Evolutionary conservation across 2,888 invertebrate species (phyloP), one percentile per base, ranked within the genome.

Genomic region (Macrophya alboannulata): DNA sequence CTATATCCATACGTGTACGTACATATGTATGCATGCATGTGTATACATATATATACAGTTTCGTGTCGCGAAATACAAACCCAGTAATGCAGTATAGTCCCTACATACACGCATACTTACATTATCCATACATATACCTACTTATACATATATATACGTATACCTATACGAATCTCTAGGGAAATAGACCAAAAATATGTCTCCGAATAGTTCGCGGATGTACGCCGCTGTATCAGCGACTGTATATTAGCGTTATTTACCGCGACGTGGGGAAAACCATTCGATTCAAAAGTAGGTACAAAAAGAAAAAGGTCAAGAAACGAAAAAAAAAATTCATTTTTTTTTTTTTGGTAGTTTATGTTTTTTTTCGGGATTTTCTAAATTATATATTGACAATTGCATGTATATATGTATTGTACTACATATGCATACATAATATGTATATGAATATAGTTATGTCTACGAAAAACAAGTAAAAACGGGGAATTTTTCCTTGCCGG

Each of bases 151-250:
- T 3, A 31, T 31, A 37, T 37, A 17, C 4, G 21, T 74, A 74
- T 25, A 25, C 5, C 10, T 68, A 6, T 74, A 74, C 9, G 10
- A 21, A 45, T 74, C 45, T 71, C 45, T 43, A 17, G 72, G 72
- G 45, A 74, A 74, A 74, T 74, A 45, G 72, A n/a, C 72, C 43
- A 25, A 45, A 40, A 74, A 74, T 45, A 74, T 21, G 43, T 43
- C 45, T 40, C 45, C 45, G 72, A 74, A 37, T 68, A 68, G 37
- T 68, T 37, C 68, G 21, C 25, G 71, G 37, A 15, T 31, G 17
- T 40, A 71, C 6, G 17, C 12, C 12, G 2, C 6, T 5, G 21
- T 48, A 31, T 31, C 31, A 31, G 48, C 48, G 1, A 4, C 48
- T 15, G 48, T 48, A 48, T 48, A 31, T 48, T 15, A 12, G 48